Base-by-base conservation (phyloP, 35 echinoderm and acorn worm species). In the Lytechinus variegatus region DNA sequence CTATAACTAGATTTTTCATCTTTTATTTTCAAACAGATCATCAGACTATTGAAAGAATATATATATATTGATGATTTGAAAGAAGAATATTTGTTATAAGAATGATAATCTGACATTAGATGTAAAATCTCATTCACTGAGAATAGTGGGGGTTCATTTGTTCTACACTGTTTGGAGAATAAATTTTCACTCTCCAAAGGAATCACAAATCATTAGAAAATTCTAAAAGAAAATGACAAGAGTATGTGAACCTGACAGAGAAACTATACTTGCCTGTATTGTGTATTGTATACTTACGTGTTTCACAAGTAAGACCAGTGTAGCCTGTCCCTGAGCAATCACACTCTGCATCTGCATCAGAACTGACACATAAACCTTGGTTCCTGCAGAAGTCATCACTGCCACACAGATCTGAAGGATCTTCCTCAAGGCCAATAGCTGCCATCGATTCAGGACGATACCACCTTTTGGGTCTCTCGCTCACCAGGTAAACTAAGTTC, bases 361-460 rank as follows among this genome's bases (percentile, higher is more conserved):
- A 94, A 92, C 98, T 99, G 16, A 97, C 89, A 71, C 98, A 99
- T 61, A 99, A 52, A 1, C 98, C 98, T 13, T 92, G 79, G 94
- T 99, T 97, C 24, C 58, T 16, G 94, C 98, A 99, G 0, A 95
- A 95, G 55, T 99, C 96, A 61, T 95, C 95, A 52, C 94, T 96
- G 56, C 95, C 89, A 95, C 98, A 99, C 16, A 97, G 61, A 95
- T 99, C 98, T 14, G 92, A 86, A 53, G 97, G 72, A 55, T 96
- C 95, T 86, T 99, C 98, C 11, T 95, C 95, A 44, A 87, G 56
- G 8, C 56, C 56, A 8, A 66, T 66, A 10, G 94, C 52, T 10
- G 56, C n/a, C 21, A 99, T 91, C 3, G 96, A 66, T 44, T 95
- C 87, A 8, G 96, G 96, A 54, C 97, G 92, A 14, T 89, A 56